phyloP scores from a whole-genome alignment of 2,113 vertebrate genomes.

The Actenoides hombroni region DNA sequence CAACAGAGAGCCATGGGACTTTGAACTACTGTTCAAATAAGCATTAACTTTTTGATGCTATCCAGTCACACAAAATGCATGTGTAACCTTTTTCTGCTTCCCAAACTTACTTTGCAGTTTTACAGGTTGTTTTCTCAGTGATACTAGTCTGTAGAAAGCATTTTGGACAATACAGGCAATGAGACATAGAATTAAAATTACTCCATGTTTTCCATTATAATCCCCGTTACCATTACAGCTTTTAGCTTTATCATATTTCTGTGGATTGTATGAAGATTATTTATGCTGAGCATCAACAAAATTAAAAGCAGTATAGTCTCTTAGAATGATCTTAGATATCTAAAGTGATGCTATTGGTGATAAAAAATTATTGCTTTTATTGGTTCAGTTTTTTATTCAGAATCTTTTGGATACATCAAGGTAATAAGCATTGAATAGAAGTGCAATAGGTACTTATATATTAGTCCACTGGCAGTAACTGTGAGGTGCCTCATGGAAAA shows the following conservation, averaged over 20 bases:
- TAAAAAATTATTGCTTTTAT: neutral
- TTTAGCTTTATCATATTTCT: neutral
- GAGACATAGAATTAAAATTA: neutral
- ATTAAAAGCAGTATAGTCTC: neutral
- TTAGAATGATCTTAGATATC: neutral
- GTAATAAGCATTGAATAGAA: neutral
- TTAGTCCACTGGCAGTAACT: neutral
- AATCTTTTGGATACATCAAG: neutral
- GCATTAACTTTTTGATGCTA: neutral
- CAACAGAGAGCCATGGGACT: neutral
- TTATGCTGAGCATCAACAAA: neutral
- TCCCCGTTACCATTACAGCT: neutral
- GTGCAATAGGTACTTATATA: neutral
- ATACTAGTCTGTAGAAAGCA: neutral
- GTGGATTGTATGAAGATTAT: neutral
- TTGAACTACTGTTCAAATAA: neutral
- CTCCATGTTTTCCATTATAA: neutral
- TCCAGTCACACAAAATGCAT: neutral
- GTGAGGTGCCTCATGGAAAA: conserved; percentile 56
- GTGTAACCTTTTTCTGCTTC: neutral
- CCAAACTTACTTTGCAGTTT: neutral
- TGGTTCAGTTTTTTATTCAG: neutral
- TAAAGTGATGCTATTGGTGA: neutral
- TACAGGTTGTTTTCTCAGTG: neutral
- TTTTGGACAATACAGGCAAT: neutral